Conservation (phyloP, 2,113 vertebrate species). For the Coptodon rendalli region DNA sequence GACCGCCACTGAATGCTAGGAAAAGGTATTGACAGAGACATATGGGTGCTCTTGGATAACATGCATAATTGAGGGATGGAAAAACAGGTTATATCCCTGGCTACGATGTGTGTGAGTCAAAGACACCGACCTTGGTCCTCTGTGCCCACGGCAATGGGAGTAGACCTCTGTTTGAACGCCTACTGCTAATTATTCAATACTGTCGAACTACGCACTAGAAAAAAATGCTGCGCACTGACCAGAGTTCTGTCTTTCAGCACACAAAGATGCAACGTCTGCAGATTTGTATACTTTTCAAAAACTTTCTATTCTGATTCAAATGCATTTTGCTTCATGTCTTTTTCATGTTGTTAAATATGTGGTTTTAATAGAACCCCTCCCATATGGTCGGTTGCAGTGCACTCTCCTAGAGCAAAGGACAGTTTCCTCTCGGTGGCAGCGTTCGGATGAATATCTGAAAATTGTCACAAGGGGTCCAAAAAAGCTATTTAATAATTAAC, state of each 20-base stretch:
- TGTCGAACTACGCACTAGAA: conserved; percentile 11
- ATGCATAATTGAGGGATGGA: conserved; percentile 74
- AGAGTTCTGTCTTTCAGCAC: neutral
- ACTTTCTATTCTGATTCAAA: neutral
- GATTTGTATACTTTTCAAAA: neutral
- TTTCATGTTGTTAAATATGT: neutral
- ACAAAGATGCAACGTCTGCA: neutral
- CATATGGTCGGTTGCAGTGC: neutral
- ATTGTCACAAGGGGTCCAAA: conserved; percentile 62
- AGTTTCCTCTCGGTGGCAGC: conserved; percentile 23
- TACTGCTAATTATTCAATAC: conserved; percentile 56
- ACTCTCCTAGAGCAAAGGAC: conserved; percentile 7
- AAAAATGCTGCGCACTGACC: neutral
- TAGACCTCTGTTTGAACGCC: conserved; percentile 32
- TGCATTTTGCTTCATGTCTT: neutral
- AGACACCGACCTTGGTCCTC: conserved; percentile 51
- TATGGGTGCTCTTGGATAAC: conserved; percentile 69
- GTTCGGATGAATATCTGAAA: conserved; percentile 63
- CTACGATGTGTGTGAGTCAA: conserved; percentile 28
- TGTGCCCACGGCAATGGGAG: conserved; percentile 24
- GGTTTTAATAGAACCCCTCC: neutral
- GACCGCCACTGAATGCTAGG: conserved; percentile 58
- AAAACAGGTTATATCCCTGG: conserved; percentile 62
- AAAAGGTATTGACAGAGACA: conserved; percentile 76
- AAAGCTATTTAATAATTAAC: conserved; percentile 77